A percentile compares a stretch with the other conserved stretches of the same genome.
These are phyloP conservation scores for Temnopleurus reevesii DNA, from an alignment of 53 echinoderm and acorn worm genomes.

Conservation along the genomic window DNA sequence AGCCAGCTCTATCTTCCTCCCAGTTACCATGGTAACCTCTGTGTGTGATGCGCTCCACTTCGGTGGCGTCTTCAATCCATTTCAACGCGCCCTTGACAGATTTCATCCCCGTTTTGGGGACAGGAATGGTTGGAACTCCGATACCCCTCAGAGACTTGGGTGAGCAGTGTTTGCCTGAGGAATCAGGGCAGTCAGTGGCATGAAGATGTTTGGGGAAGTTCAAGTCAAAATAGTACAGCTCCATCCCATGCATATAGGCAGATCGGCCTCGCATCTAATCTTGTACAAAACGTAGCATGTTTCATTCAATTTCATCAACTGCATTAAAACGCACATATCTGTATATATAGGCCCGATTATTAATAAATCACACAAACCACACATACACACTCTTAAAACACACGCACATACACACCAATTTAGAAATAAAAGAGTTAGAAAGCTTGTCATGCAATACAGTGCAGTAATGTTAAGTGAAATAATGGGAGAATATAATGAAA, in stretches of 20 bases:
- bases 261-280: too few species aligned
- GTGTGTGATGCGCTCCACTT: constrained; percentile 30
- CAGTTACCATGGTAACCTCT: constrained; percentile 1
- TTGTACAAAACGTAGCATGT: too few species aligned
- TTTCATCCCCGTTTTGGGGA: background rate
- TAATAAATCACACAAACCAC: too few species aligned
- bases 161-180: background rate
- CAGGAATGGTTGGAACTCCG: background rate
- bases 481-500: too few species aligned
- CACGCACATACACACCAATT: too few species aligned
- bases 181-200: background rate
- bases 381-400: too few species aligned
- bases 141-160: background rate
- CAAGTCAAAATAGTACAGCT: background rate
- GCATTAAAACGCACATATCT: too few species aligned
- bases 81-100: constrained; percentile 23
- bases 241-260: background rate
- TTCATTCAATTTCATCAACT: too few species aligned
- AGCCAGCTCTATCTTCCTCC: constrained; percentile 16
- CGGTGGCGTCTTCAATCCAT: constrained; percentile 15
- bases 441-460: too few species aligned
- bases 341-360: too few species aligned
- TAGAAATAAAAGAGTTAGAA: too few species aligned
- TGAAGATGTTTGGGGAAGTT: background rate
- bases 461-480: too few species aligned